Conservation (phyloP, 2,888 invertebrate genomes). For the Euzophera pinguis region DNA sequence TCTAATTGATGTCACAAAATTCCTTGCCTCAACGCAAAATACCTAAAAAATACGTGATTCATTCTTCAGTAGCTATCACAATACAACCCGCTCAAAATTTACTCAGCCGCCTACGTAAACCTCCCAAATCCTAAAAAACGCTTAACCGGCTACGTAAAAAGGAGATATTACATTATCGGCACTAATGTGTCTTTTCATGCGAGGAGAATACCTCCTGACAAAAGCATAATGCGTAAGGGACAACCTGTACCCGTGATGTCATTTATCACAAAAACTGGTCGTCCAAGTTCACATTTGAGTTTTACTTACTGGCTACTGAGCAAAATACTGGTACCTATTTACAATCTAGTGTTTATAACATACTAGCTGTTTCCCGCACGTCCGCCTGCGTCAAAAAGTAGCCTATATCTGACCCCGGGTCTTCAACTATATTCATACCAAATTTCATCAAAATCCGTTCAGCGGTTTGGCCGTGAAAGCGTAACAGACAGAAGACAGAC, state of each 20-base stretch:
- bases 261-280: conserved; percentile 42
- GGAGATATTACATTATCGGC: background rate
- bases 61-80: background rate
- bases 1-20: too few relatives aligned
- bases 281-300: background rate
- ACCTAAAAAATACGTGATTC: too few relatives aligned
- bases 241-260: conserved; percentile 23
- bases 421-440: too few relatives aligned
- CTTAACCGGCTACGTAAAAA: background rate
- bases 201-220: conserved; percentile 1
- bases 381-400: too few relatives aligned
- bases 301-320: background rate
- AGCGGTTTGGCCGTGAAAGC: too few relatives aligned
- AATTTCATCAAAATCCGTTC: too few relatives aligned
- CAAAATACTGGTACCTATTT: too few relatives aligned
- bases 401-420: too few relatives aligned
- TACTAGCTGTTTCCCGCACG: too few relatives aligned
- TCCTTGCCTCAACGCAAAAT: too few relatives aligned
- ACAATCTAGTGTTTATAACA: too few relatives aligned
- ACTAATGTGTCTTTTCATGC: conserved; percentile 6
- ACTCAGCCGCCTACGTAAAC: background rate
- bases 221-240: conserved; percentile 1
- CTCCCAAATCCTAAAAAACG: background rate
- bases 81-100: background rate
- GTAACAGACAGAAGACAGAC: too few relatives aligned